A percentile compares a stretch with the other conserved stretches of the same genome.
Evolutionary conservation across 1,140 invertebrate genomes (phyloP).

Genomic region (Lanistes nyassanus): DNA sequence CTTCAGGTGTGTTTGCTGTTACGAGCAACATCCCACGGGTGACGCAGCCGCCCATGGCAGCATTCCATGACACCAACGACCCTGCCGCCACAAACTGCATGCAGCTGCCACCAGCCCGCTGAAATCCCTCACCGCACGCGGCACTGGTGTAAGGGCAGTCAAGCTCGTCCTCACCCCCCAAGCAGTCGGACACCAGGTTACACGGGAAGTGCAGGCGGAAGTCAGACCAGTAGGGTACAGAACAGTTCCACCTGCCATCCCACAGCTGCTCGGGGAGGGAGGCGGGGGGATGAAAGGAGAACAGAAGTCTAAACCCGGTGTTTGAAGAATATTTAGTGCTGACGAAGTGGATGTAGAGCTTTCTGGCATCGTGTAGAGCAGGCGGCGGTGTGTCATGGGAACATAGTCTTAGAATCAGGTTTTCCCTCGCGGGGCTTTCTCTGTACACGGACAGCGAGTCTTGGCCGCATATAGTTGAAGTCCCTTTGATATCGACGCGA

Average conservation of each 20-base stretch:
- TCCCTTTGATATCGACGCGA: too few relatives aligned
- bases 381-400: neutral
- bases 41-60: neutral
- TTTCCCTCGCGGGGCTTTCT: too few relatives aligned
- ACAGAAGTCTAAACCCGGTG: neutral
- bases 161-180: slow-evolving; percentile 9
- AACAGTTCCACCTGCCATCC: slow-evolving; percentile 18
- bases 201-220: slow-evolving; percentile 14
- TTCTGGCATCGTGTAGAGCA: neutral
- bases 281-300: neutral
- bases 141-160: neutral
- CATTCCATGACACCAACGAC: neutral
- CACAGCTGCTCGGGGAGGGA: neutral
- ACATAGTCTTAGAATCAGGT: neutral
- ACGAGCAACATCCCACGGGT: neutral
- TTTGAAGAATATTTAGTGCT: neutral
- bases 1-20: too few relatives aligned
- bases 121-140: neutral
- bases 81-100: neutral
- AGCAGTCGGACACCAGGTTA: slow-evolving; percentile 12
- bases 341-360: neutral
- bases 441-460: too few relatives aligned
- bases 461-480: too few relatives aligned
- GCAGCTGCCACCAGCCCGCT: neutral
- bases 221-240: slow-evolving; percentile 6